A percentile compares a stretch with the other conserved stretches of the same genome.
Conservation (phyloP, 2,113 vertebrate species). For the Lates calcarifer region DNA sequence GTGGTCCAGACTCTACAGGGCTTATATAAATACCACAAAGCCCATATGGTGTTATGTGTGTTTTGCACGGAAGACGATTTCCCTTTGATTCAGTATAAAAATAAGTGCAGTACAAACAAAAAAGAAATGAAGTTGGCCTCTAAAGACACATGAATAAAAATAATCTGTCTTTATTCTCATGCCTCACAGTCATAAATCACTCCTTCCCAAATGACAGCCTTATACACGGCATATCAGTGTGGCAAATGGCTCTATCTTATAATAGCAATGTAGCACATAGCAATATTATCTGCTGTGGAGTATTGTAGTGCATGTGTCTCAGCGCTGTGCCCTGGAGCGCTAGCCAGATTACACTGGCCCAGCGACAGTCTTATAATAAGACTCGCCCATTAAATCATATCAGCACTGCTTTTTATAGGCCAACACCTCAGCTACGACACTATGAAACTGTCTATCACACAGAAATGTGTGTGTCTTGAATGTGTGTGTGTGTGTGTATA, state of each 20-base stretch:
- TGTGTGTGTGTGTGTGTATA: constrained; percentile 8
- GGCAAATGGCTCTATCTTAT: constrained; percentile 81
- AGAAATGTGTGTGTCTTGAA: constrained; percentile 35
- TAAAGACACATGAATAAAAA: constrained; percentile 77
- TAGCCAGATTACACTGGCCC: constrained; percentile 81
- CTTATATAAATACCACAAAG: constrained; percentile 71
- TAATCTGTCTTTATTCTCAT: constrained; percentile 79
- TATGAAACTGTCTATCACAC: constrained; percentile 79
- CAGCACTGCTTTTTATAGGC: constrained; percentile 86
- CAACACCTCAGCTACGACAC: constrained; percentile 80
- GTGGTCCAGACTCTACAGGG: constrained; percentile 63
- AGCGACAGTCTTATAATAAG: constrained; percentile 85
- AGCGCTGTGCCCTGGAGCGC: constrained; percentile 78
- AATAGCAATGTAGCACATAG: constrained; percentile 80
- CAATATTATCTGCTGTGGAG: constrained; percentile 78
- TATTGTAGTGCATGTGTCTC: constrained; percentile 80
- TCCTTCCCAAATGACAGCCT: constrained; percentile 76
- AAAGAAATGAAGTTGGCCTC: constrained; percentile 77
- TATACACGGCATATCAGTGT: constrained; percentile 66
- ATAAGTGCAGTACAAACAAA: constrained; percentile 73
- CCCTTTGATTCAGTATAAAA: constrained; percentile 71
- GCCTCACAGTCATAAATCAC: constrained; percentile 80
- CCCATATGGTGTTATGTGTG: constrained; percentile 56
- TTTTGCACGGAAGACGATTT: constrained; percentile 48
- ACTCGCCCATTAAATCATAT: constrained; percentile 86